Percentiles rank a stretch among this genome's conserved stretches.
Conservation (phyloP, 2,113 vertebrate species). For the Athene cunicularia region DNA sequence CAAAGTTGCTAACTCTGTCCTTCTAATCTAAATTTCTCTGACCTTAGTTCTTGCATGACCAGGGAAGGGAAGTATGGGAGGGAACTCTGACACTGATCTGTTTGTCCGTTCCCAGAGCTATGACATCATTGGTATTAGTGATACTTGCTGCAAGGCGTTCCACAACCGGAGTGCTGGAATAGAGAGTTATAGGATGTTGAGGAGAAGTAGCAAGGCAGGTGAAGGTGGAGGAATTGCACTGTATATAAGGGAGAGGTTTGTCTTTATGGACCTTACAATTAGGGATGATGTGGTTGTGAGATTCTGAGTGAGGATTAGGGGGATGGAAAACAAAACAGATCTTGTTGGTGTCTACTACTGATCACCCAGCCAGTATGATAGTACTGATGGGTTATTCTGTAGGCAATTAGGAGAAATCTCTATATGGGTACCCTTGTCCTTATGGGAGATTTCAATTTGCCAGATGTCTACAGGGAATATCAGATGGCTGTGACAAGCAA, state of each 20-base stretch:
- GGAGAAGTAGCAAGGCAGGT: too few species aligned
- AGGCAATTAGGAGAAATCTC: background rate
- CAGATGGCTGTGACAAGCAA: background rate
- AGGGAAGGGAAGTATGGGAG: background rate
- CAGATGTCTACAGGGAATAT: background rate
- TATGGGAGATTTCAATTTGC: background rate
- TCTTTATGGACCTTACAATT: background rate
- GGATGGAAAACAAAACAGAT: background rate
- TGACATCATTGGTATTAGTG: background rate
- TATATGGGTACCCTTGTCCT: background rate
- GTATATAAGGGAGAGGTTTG: background rate
- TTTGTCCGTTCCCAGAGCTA: background rate
- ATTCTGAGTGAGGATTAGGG: background rate
- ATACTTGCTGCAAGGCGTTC: background rate
- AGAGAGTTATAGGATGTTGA: background rate
- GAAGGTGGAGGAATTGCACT: background rate
- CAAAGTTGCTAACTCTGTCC: background rate
- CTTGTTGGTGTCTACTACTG: background rate
- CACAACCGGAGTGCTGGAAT: background rate
- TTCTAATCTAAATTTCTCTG: background rate
- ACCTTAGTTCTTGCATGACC: accelerated
- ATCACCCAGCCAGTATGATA: background rate
- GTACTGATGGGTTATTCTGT: background rate
- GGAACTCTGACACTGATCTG: background rate
- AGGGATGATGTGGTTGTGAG: background rate